Evolutionary conservation across 2,797 vertebrate species (phyloP).

Genomic region (Pipistrellus nathusii): DNA sequence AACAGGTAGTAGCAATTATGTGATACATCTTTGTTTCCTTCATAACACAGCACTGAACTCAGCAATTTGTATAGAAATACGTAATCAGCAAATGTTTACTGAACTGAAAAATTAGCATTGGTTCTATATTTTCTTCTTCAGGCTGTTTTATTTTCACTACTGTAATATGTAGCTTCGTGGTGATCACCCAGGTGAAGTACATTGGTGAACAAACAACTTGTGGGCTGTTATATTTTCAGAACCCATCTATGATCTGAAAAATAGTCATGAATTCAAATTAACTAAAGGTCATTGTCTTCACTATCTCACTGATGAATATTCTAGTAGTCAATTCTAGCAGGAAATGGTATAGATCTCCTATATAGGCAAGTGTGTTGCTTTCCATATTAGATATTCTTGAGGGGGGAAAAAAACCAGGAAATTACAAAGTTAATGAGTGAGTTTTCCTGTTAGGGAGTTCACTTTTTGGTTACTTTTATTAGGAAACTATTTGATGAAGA

Average conservation of each 20-base stretch:
- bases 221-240: conserved; percentile 60
- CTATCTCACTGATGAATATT: conserved; percentile 69
- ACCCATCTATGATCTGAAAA: conserved; percentile 56
- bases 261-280: conserved; percentile 70
- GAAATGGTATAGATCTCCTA: conserved; percentile 65
- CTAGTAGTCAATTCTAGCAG: conserved; percentile 68
- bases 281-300: conserved; percentile 60
- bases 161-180: neutral
- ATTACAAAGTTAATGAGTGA: conserved; percentile 49
- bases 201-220: conserved; percentile 62
- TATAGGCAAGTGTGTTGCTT: conserved; percentile 56
- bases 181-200: conserved; percentile 67
- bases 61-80: conserved; percentile 46
- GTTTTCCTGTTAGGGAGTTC: conserved; percentile 33
- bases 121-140: conserved; percentile 55
- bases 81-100: conserved; percentile 71
- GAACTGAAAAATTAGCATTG: conserved; percentile 69
- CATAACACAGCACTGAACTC: conserved; percentile 1
- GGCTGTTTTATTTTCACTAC: conserved; percentile 59
- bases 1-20: conserved; percentile 9
- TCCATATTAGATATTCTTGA: conserved; percentile 54
- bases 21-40: conserved; percentile 45
- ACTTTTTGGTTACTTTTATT: conserved; percentile 33
- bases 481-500: conserved; percentile 50
- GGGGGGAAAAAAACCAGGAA: conserved; percentile 38